These are phyloP conservation scores for Sarcophaga bullata DNA, from an alignment of 1,140 invertebrate species.

Conservation along the genomic window DNA sequence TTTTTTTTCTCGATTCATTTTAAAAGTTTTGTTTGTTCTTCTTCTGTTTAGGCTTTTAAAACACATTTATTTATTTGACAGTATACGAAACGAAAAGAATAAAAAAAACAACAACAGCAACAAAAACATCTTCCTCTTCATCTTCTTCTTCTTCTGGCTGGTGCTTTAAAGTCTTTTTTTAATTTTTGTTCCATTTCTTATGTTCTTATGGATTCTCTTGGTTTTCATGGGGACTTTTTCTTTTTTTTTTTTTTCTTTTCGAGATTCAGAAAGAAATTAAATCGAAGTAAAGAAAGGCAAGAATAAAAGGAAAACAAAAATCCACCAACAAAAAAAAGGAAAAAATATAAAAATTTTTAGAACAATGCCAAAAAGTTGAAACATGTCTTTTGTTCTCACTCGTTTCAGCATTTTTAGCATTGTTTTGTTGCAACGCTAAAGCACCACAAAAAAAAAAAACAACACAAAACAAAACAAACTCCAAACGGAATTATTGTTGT, in stretches of 20 bases:
- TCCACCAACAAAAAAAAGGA: background rate
- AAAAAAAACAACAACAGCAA: background rate
- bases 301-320: background rate
- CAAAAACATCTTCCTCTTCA: too few species aligned
- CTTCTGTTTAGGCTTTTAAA: background rate
- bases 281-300: too few species aligned
- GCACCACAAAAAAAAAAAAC: background rate
- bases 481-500: too few species aligned
- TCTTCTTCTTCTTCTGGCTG: background rate
- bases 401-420: constrained; percentile 30
- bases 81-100: background rate
- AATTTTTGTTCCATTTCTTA: too few species aligned
- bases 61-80: background rate
- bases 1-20: background rate
- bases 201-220: too few species aligned
- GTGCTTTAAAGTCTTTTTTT: background rate
- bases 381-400: constrained; percentile 44
- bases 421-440: background rate
- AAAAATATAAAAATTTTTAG: constrained; percentile 11
- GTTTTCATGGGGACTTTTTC: too few species aligned
- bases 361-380: constrained; percentile 44
- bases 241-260: too few species aligned
- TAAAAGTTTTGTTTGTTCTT: constrained; percentile 17
- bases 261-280: constrained; percentile 10
- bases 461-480: background rate